Evolutionary conservation across 2,888 invertebrate species (phyloP).

Genomic region (Clistopyga incitator): DNA sequence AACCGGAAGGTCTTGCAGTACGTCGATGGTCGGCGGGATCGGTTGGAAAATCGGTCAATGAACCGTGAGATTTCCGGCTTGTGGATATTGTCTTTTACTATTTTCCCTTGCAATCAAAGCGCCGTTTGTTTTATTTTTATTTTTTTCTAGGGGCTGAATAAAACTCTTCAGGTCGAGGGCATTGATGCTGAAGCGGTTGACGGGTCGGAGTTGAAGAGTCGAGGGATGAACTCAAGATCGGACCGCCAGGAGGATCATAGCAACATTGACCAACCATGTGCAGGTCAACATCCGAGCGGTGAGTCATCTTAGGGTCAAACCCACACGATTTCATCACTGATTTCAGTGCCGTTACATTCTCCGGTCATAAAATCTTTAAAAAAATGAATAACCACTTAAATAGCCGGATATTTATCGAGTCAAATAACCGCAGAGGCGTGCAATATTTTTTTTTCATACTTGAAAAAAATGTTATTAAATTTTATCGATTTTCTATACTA

Average conservation of each 20-base stretch:
- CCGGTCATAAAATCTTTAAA: background rate
- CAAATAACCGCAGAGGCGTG: background rate
- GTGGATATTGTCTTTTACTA: slow-evolving; percentile 41
- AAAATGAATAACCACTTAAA: background rate
- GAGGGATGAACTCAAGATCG: slow-evolving; percentile 28
- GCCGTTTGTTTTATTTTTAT: too few relatives aligned
- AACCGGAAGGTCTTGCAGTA: slow-evolving; percentile 65
- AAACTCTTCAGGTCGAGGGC: slow-evolving; percentile 17
- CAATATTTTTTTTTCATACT: too few relatives aligned
- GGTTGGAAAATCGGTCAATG: slow-evolving; percentile 63
- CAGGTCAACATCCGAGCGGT: slow-evolving; percentile 7
- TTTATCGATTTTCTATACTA: too few relatives aligned
- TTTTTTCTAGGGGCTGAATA: slow-evolving; percentile 9
- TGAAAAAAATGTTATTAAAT: too few relatives aligned
- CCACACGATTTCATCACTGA: background rate
- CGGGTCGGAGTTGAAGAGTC: slow-evolving; percentile 41
- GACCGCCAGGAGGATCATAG: slow-evolving; percentile 12
- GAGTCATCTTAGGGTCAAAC: slow-evolving; percentile 30
- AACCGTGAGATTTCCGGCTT: slow-evolving; percentile 57
- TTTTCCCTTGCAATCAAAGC: slow-evolving; percentile 45
- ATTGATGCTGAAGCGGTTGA: slow-evolving; percentile 26
- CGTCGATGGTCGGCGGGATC: slow-evolving; percentile 64
- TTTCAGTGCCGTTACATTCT: background rate
- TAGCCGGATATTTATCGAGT: background rate
- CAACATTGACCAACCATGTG: background rate